These are phyloP conservation scores for Athalia rosae DNA, from an alignment of 2,888 invertebrate species.

Conservation along the genomic window DNA sequence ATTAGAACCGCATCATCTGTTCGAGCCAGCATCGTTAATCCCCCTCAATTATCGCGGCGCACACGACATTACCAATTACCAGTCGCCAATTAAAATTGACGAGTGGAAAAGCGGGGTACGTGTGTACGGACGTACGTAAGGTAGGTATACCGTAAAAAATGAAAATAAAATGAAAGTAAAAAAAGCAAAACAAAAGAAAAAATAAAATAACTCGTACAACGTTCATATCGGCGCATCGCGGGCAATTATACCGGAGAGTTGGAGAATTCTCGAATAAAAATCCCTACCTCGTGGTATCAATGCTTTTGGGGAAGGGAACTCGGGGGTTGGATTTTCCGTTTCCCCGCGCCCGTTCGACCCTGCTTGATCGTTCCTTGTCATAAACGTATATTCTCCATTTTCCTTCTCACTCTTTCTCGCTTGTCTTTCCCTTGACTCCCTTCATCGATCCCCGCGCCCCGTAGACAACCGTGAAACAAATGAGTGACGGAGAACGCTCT, in stretches of 20 bases:
- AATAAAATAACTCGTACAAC: not conserved
- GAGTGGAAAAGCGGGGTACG: not conserved
- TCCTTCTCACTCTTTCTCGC: not conserved
- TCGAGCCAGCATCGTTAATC: constrained; percentile 26
- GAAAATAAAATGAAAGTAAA: not conserved
- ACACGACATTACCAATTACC: constrained; percentile 33
- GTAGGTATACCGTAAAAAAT: not conserved
- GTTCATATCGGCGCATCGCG: constrained; percentile 9
- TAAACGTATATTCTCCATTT: too few species aligned
- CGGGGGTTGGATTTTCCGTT: constrained; percentile 7
- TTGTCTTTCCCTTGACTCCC: not conserved
- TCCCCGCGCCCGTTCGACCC: not conserved
- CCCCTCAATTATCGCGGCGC: constrained; percentile 30
- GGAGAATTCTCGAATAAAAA: constrained; percentile 25
- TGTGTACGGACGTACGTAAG: not conserved
- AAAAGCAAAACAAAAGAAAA: not conserved
- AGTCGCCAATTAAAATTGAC: constrained; percentile 33
- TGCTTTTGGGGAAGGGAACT: constrained; percentile 10
- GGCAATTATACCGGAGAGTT: not conserved
- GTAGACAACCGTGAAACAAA: constrained; percentile 38
- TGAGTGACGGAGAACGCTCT: constrained; percentile 29
- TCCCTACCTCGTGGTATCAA: not conserved
- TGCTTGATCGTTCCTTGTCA: constrained; percentile 18
- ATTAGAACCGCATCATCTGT: constrained; percentile 18
- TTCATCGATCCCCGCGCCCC: not conserved